Base-by-base conservation (phyloP, 2,113 vertebrate genomes). In the Ursus arctos region DNA sequence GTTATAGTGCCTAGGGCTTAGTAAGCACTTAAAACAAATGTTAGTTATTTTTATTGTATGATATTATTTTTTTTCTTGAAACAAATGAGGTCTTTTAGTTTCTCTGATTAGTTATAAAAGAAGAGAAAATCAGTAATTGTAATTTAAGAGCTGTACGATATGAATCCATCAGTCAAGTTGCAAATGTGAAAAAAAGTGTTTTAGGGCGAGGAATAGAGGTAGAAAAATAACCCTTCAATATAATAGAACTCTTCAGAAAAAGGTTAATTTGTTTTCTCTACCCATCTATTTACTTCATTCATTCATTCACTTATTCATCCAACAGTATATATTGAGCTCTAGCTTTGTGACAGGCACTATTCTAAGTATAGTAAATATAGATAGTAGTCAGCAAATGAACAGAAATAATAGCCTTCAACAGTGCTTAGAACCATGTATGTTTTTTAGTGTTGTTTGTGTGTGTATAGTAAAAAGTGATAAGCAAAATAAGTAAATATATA, bases 41-140 rank as follows among this genome's bases (percentile, higher is more conserved):
- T 43, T 81, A 63, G 19, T 63, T 82, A 65, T 85, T 93, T 97
- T 88, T 18, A 69, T 49, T 79, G 14, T 18, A 51, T 14, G 26
- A 31, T 67, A 24, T 4, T 69, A 16, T 51, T 53, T 63, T 96
- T 91, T 95, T 95, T 93, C 55, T 96, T 69, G 55, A 89, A 19
- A 4, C 18, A 91, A 91, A 89, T 65, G 18, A 93, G 16, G 10
- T 65, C 80, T 83, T 77, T 49, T 93, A 87, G 0, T 81, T 89
- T 65, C 22, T 51, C 21, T 63, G 47, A 74, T 71, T 95, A 55
- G 53, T 72, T 95, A 67, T 6, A 33, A 91, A 80, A 63, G 55
- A 84, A 74, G 93, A 74, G 81, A 81, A 77, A 93, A 63, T 40
- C 15, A 72, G 40, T 80, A 69, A 49, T 49, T 87, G 2, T n/a